Base-by-base conservation (phyloP, 2,113 vertebrate species). In the Myrmophylax atrothorax region DNA sequence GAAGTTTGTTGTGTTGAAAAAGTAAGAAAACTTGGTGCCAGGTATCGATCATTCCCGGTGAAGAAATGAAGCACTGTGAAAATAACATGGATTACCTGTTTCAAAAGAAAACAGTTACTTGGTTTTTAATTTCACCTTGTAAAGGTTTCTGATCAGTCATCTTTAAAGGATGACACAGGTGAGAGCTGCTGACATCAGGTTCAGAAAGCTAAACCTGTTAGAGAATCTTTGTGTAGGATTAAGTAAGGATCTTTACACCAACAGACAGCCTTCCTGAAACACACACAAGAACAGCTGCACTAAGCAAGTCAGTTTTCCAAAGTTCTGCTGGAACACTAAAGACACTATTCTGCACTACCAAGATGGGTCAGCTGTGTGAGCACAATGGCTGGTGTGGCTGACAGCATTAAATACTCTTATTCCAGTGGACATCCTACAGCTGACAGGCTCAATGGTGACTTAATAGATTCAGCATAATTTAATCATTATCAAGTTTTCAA, bases 1-100 rank as follows among this genome's bases (percentile, higher is more conserved):
- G 98, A 99, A 89, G 98, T 97, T 2, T 99, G 99, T 38, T 99
- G 99, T 38, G 98, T 98, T 56, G 98, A 98, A 96, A 99, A 99
- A 31, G 97, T 98, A 22, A 99, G 97, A 59, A 98, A 94, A 96
- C 99, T 99, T 7, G 98, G 98, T 8, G 98, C 97, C 60, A 99
- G 97, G 26, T 98, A 98, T 7, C 98, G 97, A 82, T 98, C 98
- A 64, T 95, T 98, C 77, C 98, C 97, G 84, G 98, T 99, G 85
- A 99, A 97, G 94, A 99, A 98, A 96, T 99, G 98, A 69, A 99
- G 96, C 70, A 98, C 40, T 95, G 98, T 98, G 98, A 97, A 98
- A 92, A 97, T 94, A 8, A 98, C 96, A 10, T 98, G 99, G 77
- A 99, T 50, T 2, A 97, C 94, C 99, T 99, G 89, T 86, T 96